These are phyloP conservation scores for Grammomys dolichurus DNA, from an alignment of 2,113 vertebrate genomes.

Conservation along the genomic window DNA sequence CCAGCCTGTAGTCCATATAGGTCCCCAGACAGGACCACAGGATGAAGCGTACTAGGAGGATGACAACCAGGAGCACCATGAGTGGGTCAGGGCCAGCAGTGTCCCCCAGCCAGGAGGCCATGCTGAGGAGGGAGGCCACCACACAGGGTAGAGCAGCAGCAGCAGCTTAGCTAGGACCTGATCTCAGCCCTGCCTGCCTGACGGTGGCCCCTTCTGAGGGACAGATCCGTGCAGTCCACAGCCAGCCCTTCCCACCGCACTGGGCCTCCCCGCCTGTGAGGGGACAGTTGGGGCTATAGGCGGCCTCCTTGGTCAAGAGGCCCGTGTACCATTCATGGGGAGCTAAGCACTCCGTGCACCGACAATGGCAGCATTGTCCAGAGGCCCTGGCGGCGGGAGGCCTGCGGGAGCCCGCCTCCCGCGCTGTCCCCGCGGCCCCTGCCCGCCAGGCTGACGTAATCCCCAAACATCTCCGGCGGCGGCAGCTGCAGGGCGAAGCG, in stretches of 20 bases:
- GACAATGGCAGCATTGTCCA: conserved; percentile 95
- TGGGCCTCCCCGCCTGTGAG: conserved; percentile 88
- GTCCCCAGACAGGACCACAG: conserved; percentile 88
- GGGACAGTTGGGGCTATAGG: conserved; percentile 80
- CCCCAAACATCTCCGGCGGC: conserved; percentile 90
- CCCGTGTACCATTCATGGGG: conserved; percentile 89
- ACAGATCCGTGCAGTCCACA: conserved; percentile 54
- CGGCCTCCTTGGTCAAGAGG: conserved; percentile 88
- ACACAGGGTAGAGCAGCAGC: neutral
- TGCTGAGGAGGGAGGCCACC: neutral
- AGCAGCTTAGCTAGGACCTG: conserved; percentile 71
- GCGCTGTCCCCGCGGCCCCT: conserved; percentile 74
- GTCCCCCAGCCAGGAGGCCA: conserved; percentile 20
- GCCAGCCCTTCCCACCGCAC: conserved; percentile 77
- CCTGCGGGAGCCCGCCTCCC: conserved; percentile 78
- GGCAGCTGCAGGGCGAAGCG: conserved; percentile 96
- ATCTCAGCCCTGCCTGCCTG: conserved; percentile 68
- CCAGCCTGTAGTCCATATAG: conserved; percentile 85
- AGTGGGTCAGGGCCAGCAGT: conserved; percentile 85
- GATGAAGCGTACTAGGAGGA: conserved; percentile 87
- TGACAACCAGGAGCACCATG: conserved; percentile 84
- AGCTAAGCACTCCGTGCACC: conserved; percentile 87
- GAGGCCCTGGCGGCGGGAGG: conserved; percentile 86
- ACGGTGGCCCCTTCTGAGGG: conserved; percentile 17
- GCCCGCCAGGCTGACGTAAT: conserved; percentile 94